Evolutionary conservation across 2,888 invertebrate species (phyloP), one percentile per base, ranked within the genome.

Genomic region (Lasioglossum figueresi): DNA sequence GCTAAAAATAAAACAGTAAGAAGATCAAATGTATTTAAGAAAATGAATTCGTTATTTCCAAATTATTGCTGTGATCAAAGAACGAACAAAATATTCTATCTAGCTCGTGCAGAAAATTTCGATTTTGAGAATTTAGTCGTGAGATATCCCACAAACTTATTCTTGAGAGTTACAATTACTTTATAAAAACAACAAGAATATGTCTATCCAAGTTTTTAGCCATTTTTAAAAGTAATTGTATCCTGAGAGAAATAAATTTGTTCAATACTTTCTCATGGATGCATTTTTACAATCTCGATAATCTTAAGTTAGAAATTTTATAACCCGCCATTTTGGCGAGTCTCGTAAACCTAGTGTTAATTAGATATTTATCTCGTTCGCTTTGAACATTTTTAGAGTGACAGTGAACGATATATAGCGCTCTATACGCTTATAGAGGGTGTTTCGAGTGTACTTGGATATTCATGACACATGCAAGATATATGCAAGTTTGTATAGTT

Each of bases 391-490:
- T 31, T 31, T 63, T 63, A 27, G 16, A 63, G 63, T 31, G 16
- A 6, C 31, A 19, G 16, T 63, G 31, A 63, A 31, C 63, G 19
- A 8, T 16, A 31, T 6, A 31, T 31, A 31, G 31, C 16, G 31
- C 2, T 63, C 16, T 63, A 63, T 16, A 16, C 16, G 63, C 31
- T 16, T 63, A 63, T 63, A 63, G 31, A 31, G 31, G 27, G 16
- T 16, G 63, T 63, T 14, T 16, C 63, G 31, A 63, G 19, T 19
- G 19, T 31, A 63, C 63, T 63, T 31, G 31, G 31, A 63, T 63
- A 63, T 63, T 63, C 63, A 63, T 63, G 63, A 63, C 63, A 63
- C 63, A 31, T 31, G 63, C 63, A 31, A 31, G 63, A 16, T 63
- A 16, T 31, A 63, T 31, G 63, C 16, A 31, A 31, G 63, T 31